Conservation (phyloP, 2,797 vertebrate species). For the Dicrostonyx torquatus region DNA sequence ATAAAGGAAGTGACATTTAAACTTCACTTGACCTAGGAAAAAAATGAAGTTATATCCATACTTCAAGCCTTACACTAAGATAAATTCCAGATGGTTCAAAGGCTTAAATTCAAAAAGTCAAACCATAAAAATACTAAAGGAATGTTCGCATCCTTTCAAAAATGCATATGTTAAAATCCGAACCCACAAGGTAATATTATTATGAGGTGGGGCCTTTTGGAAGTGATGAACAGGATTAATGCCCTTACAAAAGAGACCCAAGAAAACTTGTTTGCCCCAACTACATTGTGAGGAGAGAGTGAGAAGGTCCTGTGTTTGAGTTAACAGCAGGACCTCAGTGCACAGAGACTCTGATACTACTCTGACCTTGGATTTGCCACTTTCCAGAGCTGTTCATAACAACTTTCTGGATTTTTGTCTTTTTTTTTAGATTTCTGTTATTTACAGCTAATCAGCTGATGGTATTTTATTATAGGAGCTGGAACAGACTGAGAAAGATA, state of each 20-base stretch:
- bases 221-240: conserved; percentile 6
- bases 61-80: conserved; percentile 67
- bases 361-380: not conserved
- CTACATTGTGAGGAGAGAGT: not conserved
- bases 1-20: conserved; percentile 68
- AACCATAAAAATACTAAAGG: conserved; percentile 48
- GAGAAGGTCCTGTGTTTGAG: not conserved
- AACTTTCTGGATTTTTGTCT: too few relatives aligned
- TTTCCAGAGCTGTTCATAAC: not conserved
- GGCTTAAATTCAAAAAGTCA: conserved; percentile 66
- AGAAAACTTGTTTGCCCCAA: not conserved
- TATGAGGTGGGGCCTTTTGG: not conserved
- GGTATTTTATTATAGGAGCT: not conserved
- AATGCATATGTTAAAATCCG: conserved; percentile 30
- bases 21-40: conserved; percentile 63
- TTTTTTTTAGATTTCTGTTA: not conserved
- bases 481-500: conserved; percentile 26
- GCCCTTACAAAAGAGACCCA: not conserved
- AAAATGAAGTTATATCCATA: conserved; percentile 66
- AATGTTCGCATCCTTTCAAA: not conserved
- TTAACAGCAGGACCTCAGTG: not conserved
- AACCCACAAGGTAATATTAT: not conserved
- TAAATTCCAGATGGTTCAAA: conserved; percentile 76
- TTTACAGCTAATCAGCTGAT: not conserved
- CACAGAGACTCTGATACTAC: not conserved